These are phyloP conservation scores for Pseudomugil gertrudae DNA, from an alignment of 2,797 vertebrate species.

Conservation along the genomic window DNA sequence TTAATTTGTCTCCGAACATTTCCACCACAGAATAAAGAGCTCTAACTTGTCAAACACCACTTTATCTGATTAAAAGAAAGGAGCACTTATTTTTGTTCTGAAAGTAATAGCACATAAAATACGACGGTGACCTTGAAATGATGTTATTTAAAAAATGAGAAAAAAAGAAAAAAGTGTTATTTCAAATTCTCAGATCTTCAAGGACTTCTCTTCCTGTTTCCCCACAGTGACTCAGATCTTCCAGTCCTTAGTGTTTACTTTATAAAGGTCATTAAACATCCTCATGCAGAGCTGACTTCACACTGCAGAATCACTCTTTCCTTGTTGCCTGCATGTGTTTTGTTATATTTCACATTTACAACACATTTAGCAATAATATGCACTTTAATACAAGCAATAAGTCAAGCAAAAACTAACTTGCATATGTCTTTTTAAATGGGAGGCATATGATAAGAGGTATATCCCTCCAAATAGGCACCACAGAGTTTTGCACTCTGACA, in stretches of 20 bases:
- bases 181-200: slow-evolving; percentile 55
- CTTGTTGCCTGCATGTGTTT: not conserved
- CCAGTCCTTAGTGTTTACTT: slow-evolving; percentile 41
- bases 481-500: slow-evolving; percentile 6
- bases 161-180: slow-evolving; percentile 10
- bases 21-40: not conserved
- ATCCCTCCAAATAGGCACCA: slow-evolving; percentile 49
- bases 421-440: slow-evolving; percentile 10
- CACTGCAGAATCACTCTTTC: slow-evolving; percentile 14
- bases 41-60: not conserved
- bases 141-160: slow-evolving; percentile 15
- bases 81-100: slow-evolving; percentile 7
- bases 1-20: slow-evolving; percentile 32
- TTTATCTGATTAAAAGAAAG: slow-evolving; percentile 7
- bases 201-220: slow-evolving; percentile 51
- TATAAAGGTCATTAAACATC: slow-evolving; percentile 36
- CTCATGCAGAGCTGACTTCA: slow-evolving; percentile 23
- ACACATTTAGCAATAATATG: slow-evolving; percentile 8
- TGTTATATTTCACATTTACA: slow-evolving; percentile 11
- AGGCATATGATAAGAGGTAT: slow-evolving; percentile 16
- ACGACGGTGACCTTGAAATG: slow-evolving; percentile 60
- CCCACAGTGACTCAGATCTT: slow-evolving; percentile 54
- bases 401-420: slow-evolving; percentile 21
- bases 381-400: slow-evolving; percentile 32
- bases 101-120: slow-evolving; percentile 34